These are phyloP conservation scores for Melitaea cinxia DNA, from an alignment of 1,140 invertebrate species.

Conservation along the genomic window DNA sequence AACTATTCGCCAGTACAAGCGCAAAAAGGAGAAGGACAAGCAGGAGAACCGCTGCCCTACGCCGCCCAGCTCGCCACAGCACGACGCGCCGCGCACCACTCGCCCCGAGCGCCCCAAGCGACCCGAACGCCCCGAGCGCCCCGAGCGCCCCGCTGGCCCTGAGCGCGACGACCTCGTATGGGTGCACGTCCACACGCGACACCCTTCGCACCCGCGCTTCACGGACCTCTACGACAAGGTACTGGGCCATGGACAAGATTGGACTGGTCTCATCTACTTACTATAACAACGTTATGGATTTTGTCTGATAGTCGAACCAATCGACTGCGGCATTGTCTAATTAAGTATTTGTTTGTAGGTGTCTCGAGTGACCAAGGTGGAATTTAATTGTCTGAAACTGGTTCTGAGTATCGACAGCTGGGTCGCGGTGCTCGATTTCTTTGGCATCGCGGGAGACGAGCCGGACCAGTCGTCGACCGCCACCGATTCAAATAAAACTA, in stretches of 20 bases:
- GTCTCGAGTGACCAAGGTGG: conserved; percentile 83
- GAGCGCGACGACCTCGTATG: conserved; percentile 82
- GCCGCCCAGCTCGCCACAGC: conserved; percentile 57
- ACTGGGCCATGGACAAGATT: no score
- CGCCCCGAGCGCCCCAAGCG: no score
- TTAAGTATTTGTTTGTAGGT: conserved; percentile 57
- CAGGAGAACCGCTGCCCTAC: conserved; percentile 56
- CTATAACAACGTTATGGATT: no score
- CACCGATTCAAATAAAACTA: conserved; percentile 18
- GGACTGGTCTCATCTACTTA: no score
- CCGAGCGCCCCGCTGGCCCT: conserved; percentile 38
- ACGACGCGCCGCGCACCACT: no score
- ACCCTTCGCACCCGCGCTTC: conserved; percentile 64
- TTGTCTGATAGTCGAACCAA: no score
- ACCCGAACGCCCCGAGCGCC: no score
- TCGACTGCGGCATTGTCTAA: no score
- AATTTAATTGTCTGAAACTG: conserved; percentile 95
- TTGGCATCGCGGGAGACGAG: conserved; percentile 86
- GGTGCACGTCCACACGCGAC: conserved; percentile 79
- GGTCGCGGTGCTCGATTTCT: conserved; percentile 96
- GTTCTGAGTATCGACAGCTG: conserved; percentile 96
- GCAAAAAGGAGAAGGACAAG: conserved; percentile 31
- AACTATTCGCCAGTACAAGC: conserved; percentile 24
- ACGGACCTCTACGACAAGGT: conserved; percentile 62
- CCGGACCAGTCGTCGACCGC: conserved; percentile 30